Evolutionary conservation across 2,888 invertebrate genomes (phyloP), one percentile per base, ranked within the genome.

Genomic region (Augochlorella aurata): DNA sequence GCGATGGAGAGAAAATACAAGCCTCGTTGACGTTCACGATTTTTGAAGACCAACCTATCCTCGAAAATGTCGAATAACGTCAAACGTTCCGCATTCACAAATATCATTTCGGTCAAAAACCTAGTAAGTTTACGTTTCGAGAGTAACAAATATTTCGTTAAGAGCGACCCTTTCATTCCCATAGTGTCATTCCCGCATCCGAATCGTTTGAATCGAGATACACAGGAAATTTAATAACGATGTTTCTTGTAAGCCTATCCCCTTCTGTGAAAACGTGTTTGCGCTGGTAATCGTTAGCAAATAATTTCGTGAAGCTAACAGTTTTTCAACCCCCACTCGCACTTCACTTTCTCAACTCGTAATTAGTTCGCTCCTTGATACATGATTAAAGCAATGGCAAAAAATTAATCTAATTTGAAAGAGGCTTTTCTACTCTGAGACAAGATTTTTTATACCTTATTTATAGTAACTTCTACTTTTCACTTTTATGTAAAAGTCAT

Each of bases 1-100:
- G 61, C 52, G 78, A 79, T 77, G 61, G 63, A 72, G 68, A 70
- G 54, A 65, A 68, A 77, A 66, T 58, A 65, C 50, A 68, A 24
- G 8, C 38, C 49, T 49, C 67, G 21, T 71, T 16, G 65, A 68
- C 71, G 68, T 44, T 79, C 70, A 63, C 66, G 38, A 38, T 65
- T 14, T 45, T 66, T 44, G 38, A n/a, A 38, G 47, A 10, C 58
- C 58, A 66, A 49, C 16, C 12, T 16, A 45, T 45, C 14, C 16
- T 16, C 16, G 18, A 9, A 50, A 63, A 70, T 45, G 10, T 54
- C 38, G n/a, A 65, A 52, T 14, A 66, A 47, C 21, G 16, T 54
- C 47, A n/a, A 65, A 50, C 67, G 18, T 58, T 24, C 14, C 38
- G 10, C 12, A 8, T 16, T 47, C 24, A n/a, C 8, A 38, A 52